Evolutionary conservation across 2,797 vertebrate genomes (phyloP).

Genomic region (Sebastes oblongus): DNA sequence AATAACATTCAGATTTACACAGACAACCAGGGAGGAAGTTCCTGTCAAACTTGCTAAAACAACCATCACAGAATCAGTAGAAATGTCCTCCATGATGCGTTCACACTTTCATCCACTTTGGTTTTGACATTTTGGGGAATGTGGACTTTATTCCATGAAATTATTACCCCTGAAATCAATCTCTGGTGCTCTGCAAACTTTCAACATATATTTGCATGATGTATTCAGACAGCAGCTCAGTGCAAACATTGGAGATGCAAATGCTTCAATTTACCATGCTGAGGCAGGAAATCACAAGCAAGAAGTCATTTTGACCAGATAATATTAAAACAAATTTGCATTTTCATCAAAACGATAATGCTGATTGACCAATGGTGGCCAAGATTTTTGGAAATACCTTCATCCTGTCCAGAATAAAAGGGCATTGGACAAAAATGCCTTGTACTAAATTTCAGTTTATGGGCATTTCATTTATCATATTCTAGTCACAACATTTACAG

Average conservation of each 20-base stretch:
- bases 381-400: not conserved
- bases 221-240: constrained; percentile 24
- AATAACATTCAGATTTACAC: constrained; percentile 56
- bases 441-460: not conserved
- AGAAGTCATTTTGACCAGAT: constrained; percentile 15
- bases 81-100: not conserved
- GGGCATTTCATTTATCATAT: not conserved
- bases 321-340: not conserved
- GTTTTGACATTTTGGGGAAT: constrained; percentile 10
- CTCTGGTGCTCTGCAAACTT: not conserved
- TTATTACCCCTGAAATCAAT: constrained; percentile 14
- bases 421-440: not conserved
- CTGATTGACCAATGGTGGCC: too few species aligned
- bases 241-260: not conserved
- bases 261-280: constrained; percentile 1
- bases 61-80: constrained; percentile 29
- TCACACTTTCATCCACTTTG: constrained; percentile 7
- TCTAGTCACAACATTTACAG: not conserved
- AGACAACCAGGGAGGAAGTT: constrained; percentile 49
- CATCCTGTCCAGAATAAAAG: not conserved
- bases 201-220: constrained; percentile 43
- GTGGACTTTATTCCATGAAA: constrained; percentile 21
- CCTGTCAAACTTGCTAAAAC: constrained; percentile 37
- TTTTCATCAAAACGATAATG: not conserved
- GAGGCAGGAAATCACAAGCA: constrained; percentile 10